Percentiles rank a stretch among this genome's conserved stretches.
Conservation (phyloP, 2,113 vertebrate species). For the Caretta caretta region DNA sequence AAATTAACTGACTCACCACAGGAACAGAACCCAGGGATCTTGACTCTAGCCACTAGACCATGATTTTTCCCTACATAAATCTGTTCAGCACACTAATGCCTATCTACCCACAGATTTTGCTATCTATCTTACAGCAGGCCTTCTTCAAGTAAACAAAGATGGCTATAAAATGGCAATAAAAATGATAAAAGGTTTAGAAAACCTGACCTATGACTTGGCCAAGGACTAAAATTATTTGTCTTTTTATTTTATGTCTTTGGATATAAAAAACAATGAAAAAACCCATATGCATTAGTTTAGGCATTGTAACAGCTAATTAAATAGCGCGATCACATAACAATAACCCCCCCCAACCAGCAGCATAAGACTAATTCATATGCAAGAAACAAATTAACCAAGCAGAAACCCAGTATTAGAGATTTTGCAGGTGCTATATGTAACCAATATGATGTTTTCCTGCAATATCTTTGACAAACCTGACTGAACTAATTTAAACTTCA, state of each 20-base stretch:
- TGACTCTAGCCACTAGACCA: neutral
- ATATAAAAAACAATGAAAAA: neutral
- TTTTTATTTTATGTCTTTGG: neutral
- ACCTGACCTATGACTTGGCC: neutral
- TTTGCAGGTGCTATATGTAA: constrained; percentile 4
- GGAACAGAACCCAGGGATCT: rapidly evolving
- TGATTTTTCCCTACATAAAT: neutral
- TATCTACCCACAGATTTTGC: neutral
- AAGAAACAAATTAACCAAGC: constrained; percentile 5
- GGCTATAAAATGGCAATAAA: neutral
- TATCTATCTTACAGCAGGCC: rapidly evolving
- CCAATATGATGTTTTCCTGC: too few species aligned
- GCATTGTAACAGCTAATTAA: neutral
- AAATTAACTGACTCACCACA: neutral
- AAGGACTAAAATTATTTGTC: neutral
- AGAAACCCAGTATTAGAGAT: neutral
- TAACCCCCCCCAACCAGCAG: neutral
- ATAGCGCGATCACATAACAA: neutral
- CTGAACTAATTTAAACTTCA: too few species aligned
- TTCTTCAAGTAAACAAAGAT: neutral
- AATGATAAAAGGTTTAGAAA: neutral
- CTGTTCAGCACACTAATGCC: rapidly evolving
- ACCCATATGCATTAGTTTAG: neutral
- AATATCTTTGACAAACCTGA: too few species aligned
- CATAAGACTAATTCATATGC: neutral